Evolutionary conservation across 1,140 invertebrate genomes (phyloP), one percentile per base, ranked within the genome.

Genomic region (Gyrodactylus bullatarudis): DNA sequence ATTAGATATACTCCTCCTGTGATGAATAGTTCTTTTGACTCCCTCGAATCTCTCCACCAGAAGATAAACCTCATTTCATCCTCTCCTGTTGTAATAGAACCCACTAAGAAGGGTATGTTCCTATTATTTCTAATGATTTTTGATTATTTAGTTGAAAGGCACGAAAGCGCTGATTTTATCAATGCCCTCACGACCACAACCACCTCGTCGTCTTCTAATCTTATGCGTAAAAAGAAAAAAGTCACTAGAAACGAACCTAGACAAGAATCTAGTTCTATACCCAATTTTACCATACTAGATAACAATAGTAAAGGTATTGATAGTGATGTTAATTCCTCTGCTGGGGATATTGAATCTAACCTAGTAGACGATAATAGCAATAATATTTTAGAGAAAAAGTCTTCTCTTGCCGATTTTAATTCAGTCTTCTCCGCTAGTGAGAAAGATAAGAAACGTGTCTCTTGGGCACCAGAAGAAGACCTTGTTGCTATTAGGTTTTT

Each of bases 391-490:
- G n/a, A 54, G 34, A 54, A 16, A 16, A 54, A 54, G 34, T 54
- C 34, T n/a, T 54, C 34, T 16, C n/a, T 54, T 8, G 34, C 34
- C n/a, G 34, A 54, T n/a, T 54, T 54, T 71, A 21, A 23, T 2
- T 23, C 69, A 23, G 69, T 26, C 8, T 71, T 26, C 22, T 71
- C 69, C 22, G 22, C 23, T 26, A 22, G 21, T 26, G 68, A 73
- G 25, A 73, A 73, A 69, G 21, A 68, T 16, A 69, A 26, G 20
- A 68, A 69, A 21, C 1, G 72, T 16, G 72, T 73, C 26, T 23
- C 34, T 22, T 73, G 72, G 72, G 72, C 72, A 1, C 26, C 72
- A 73, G 72, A 22, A 20, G 72, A 69, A 23, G 72, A 8, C 1
- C 25, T 73, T 2, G 21, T 26, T 23, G 21, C 34, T 16, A 26